Base-by-base conservation (phyloP, 53 echinoderm and acorn worm species). In the Hippasteria phrygiana region DNA sequence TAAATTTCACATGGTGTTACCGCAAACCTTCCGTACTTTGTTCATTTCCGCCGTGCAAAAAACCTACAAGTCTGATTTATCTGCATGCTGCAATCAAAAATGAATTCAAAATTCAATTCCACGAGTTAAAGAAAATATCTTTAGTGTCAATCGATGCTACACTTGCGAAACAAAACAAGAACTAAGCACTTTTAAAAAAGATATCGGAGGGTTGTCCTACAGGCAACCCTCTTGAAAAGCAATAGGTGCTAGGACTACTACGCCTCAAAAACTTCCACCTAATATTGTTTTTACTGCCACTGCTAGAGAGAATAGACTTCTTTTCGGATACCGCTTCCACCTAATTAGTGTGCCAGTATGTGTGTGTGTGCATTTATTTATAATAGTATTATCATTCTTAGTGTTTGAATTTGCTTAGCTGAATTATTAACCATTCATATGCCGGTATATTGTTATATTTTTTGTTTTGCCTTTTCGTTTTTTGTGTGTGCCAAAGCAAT, bases 351-450 rank as follows among this genome's bases (percentile, higher is more conserved):
- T 69, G 69, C 71, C 69, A 69, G 71, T 85, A 70, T 85, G 55
- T 78, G 85, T 85, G 76, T 76, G 79, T 62, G 71, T 85, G 69
- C 85, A 85, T 85, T 85, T 85, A 85, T 85, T 85, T 85, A 85
- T 71, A 51, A 70, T 85, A 85, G 67, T 85, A 85, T 67, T 85
- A 50, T 71, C 22, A 71, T 85, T 50, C 69, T 50, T 85, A 85
- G 85, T 71, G 71, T 71, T 85, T 67, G 51, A 85, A 85, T 70
- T 67, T 69, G 69, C 69, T 50, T 81, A 78, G 55, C 55, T 35
- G 40, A 55, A 43, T 63, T 85, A 71, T 70, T 66, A 69, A 69
- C 71, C 69, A 85, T 83, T 75, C 65, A 66, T 70, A 85, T 85
- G 85, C 85, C 71, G 53, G 85, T 70, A 70, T 85, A 71, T 48